Evolutionary conservation across 2,113 vertebrate genomes (phyloP), one percentile per base, ranked within the genome.

Genomic region (Sakesphorus luctuosus): DNA sequence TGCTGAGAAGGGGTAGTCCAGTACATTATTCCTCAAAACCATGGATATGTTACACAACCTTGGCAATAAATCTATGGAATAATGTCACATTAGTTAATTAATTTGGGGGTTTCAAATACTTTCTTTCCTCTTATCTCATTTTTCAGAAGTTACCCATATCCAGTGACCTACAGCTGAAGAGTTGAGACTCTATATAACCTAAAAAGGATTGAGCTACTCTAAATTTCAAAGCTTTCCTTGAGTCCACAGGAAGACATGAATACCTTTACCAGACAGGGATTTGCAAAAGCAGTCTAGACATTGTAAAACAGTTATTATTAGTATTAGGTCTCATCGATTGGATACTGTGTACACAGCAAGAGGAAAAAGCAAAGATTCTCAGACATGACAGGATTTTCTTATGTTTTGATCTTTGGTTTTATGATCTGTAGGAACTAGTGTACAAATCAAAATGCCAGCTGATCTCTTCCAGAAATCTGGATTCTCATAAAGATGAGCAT

Each of bases 341-440:
- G 92, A 77, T 33, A 46, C 46, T 13, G 1, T 87, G 71, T 40
- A 59, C 10, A 24, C 17, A 84, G 74, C 53, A 88, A 82, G 43
- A 17, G 20, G 50, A 46, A 61, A 88, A 91, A 63, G 10, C 46
- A 89, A 86, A 86, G 38, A 66, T 65, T 96, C 81, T 89, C 18
- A 11, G 33, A 82, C 53, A 66, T 62, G 56, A 56, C 10, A 84
- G 21, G 31, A 69, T 89, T 91, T 69, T 67, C 31, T 55, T 74
- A 74, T 81, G 55, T 44, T 71, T 61, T 82, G 81, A 74, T 94
- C 78, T 95, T 88, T 94, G 67, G 36, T 76, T 97, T 96, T 69
- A 58, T 53, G 94, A 83, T 82, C 38, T 40, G 6, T 69, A 72
- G 68, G 61, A 96, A 66, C 75, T 84, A 76, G 18, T 71, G 62